These are phyloP conservation scores for Sitodiplosis mosellana DNA, from an alignment of 1,140 invertebrate genomes.

Conservation along the genomic window DNA sequence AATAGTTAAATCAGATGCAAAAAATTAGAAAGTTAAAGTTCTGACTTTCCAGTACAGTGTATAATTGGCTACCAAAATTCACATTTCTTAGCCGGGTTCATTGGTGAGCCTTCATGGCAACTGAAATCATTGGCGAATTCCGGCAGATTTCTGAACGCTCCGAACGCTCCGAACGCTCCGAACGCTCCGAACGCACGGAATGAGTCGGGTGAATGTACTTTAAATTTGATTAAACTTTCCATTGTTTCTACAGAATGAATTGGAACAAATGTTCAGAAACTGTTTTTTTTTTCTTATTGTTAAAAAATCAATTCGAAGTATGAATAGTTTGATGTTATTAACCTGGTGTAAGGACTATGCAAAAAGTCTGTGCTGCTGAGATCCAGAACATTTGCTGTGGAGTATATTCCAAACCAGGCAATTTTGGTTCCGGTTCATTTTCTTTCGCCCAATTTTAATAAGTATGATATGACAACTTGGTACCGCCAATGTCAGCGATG, in stretches of 20 bases:
- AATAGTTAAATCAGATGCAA: no score
- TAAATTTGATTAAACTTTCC: constrained; percentile 51
- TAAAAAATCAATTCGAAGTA: no score
- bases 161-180: no score
- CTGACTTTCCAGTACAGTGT: no score
- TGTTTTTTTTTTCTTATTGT: not conserved
- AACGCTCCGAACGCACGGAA: constrained; percentile 75
- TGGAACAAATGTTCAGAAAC: not conserved
- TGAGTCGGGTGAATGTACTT: constrained; percentile 57
- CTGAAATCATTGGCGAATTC: constrained; percentile 77
- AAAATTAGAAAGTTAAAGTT: no score
- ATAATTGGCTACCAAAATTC: constrained; percentile 45
- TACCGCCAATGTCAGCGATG: constrained; percentile 78
- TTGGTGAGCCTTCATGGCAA: constrained; percentile 57
- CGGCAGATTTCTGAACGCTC: constrained; percentile 74
- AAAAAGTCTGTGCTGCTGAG: constrained; percentile 39
- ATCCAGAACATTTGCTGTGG: constrained; percentile 58
- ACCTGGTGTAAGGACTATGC: constrained; percentile 31
- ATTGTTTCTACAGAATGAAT: constrained; percentile 37
- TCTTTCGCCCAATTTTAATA: constrained; percentile 50
- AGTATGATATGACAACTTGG: constrained; percentile 70
- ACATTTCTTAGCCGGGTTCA: constrained; percentile 83
- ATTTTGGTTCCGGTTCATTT: constrained; percentile 38
- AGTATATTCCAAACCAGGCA: constrained; percentile 47
- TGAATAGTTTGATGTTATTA: no score